These are phyloP conservation scores for Chlorops oryzae DNA, from an alignment of 1,140 invertebrate genomes.

Conservation along the genomic window DNA sequence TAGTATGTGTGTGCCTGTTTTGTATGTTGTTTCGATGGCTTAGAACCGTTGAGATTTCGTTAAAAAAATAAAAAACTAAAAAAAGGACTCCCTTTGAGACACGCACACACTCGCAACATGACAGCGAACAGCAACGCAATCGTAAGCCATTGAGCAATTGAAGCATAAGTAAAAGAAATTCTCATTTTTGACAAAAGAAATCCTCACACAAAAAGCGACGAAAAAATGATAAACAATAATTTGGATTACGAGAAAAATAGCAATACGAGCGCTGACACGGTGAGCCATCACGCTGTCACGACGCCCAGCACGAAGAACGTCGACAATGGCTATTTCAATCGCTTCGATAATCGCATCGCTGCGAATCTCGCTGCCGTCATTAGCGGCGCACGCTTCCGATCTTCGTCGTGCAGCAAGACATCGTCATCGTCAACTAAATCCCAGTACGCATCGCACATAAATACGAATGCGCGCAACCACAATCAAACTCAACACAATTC, in stretches of 20 bases:
- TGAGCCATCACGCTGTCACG: slow-evolving; percentile 9
- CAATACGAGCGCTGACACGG: slow-evolving; percentile 11
- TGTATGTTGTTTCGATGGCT: no score
- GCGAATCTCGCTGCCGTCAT: slow-evolving; percentile 40
- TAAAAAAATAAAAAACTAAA: neutral
- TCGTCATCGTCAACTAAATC: neutral
- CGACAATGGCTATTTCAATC: slow-evolving; percentile 34
- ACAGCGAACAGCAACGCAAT: neutral
- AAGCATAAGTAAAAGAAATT: neutral
- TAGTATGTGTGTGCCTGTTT: no score
- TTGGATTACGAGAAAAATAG: slow-evolving; percentile 42
- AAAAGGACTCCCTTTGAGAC: neutral
- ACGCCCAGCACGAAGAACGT: slow-evolving; percentile 21
- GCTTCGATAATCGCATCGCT: slow-evolving; percentile 42
- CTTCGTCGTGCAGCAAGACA: slow-evolving; percentile 28
- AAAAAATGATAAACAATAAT: slow-evolving; percentile 46
- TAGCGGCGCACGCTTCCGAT: slow-evolving; percentile 34
- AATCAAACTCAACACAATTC: slow-evolving; percentile 7
- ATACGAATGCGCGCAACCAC: neutral
- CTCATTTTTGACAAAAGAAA: neutral
- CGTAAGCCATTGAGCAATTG: neutral
- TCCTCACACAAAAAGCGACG: slow-evolving; percentile 6
- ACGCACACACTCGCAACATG: neutral
- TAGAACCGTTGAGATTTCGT: neutral
- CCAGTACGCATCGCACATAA: neutral